phyloP scores from a whole-genome alignment of 2,797 vertebrate species.

The Myotis vivesi region DNA sequence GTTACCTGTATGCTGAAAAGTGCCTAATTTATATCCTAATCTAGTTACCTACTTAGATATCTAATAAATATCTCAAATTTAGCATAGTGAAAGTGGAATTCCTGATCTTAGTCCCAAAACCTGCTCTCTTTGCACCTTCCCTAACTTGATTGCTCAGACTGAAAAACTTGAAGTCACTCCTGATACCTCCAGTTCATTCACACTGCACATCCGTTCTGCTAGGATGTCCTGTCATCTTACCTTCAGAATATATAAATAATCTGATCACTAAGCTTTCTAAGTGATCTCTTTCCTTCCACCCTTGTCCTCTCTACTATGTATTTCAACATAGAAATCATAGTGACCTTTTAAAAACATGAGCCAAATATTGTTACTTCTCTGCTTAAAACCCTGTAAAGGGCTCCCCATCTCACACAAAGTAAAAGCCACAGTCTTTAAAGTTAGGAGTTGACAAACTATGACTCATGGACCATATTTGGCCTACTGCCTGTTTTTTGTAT shows the following conservation, averaged over 20 bases:
- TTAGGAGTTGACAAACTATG: background rate
- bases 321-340: background rate
- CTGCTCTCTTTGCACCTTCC: background rate
- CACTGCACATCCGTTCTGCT: background rate
- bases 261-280: background rate
- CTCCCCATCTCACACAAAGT: background rate
- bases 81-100: background rate
- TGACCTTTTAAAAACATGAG: conserved; percentile 1
- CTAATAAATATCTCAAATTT: conserved; percentile 34
- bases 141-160: background rate
- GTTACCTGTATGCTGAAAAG: background rate
- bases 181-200: background rate
- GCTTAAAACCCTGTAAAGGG: background rate
- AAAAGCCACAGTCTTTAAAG: background rate
- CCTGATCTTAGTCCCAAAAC: background rate
- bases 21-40: background rate
- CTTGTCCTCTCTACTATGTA: background rate
- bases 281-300: background rate
- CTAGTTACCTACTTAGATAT: background rate
- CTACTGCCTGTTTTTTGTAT: background rate
- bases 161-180: background rate
- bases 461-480: background rate
- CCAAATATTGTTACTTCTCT: background rate
- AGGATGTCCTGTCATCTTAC: background rate
- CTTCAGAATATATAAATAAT: background rate